Percentiles rank a stretch among this genome's conserved stretches.
Conservation (phyloP, 2,888 invertebrate genomes). For the Perizoma affinitatum region DNA sequence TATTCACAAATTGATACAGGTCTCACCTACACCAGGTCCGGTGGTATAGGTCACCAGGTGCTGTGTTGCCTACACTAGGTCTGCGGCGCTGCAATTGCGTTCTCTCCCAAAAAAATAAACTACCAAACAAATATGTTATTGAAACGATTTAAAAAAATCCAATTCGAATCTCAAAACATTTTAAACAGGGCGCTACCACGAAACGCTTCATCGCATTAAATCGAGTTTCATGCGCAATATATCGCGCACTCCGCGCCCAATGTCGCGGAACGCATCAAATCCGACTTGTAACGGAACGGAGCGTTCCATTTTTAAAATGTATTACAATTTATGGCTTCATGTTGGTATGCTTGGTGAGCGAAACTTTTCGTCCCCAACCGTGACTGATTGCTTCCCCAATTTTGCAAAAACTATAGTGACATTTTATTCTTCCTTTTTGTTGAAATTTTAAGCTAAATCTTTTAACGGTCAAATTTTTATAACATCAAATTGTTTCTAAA, state of each 20-base stretch:
- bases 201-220: conserved; percentile 53
- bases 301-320: conserved; percentile 68
- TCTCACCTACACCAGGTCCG: too few relatives aligned
- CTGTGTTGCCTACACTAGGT: neutral
- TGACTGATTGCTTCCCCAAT: conserved; percentile 43
- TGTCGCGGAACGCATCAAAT: conserved; percentile 77
- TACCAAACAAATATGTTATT: neutral
- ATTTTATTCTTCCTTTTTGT: conserved; percentile 12
- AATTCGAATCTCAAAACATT: conserved; percentile 24
- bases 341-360: conserved; percentile 56
- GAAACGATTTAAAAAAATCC: neutral
- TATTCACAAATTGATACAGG: too few relatives aligned
- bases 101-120: too few relatives aligned
- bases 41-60: too few relatives aligned
- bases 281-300: conserved; percentile 48
- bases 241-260: conserved; percentile 65
- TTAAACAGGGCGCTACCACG: conserved; percentile 16
- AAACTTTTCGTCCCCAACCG: conserved; percentile 62
- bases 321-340: conserved; percentile 68
- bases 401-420: conserved; percentile 20
- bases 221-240: conserved; percentile 73
- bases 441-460: conserved; percentile 6
- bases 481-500: too few relatives aligned
- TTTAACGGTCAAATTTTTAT: conserved; percentile 9
- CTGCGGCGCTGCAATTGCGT: neutral